Percentiles rank a stretch among this genome's conserved stretches.
Conservation (phyloP, 1,140 invertebrate species). For the silkworm (Bombyx mori) region DNA sequence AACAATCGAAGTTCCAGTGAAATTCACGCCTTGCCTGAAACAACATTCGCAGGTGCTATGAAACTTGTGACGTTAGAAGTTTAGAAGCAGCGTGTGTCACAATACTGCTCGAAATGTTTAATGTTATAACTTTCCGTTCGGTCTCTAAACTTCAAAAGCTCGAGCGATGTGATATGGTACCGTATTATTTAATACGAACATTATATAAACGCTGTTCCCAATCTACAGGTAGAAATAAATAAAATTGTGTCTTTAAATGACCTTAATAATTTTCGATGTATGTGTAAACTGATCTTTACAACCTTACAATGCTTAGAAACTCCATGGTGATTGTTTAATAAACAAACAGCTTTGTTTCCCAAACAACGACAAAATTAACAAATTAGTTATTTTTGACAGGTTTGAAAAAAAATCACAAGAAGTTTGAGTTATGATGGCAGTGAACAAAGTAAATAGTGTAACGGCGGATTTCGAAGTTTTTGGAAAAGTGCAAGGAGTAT, state of each 20-base stretch:
- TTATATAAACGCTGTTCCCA: too few relatives aligned
- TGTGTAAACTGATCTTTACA: too few relatives aligned
- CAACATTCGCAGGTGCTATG: conserved; percentile 6
- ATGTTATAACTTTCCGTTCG: too few relatives aligned
- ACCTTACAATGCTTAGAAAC: too few relatives aligned
- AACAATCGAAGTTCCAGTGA: conserved; percentile 57
- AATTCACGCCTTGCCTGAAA: conserved; percentile 57
- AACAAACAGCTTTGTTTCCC: conserved; percentile 15
- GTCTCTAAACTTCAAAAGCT: too few relatives aligned
- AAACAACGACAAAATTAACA: conserved; percentile 19
- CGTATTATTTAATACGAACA: too few relatives aligned
- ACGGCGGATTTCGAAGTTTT: conserved; percentile 71
- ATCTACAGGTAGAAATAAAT: too few relatives aligned
- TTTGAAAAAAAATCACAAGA: too few relatives aligned
- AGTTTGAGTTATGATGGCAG: conserved; percentile 20
- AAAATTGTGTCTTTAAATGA: too few relatives aligned
- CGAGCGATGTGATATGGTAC: too few relatives aligned
- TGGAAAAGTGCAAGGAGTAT: conserved; percentile 74
- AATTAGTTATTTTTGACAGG: background rate
- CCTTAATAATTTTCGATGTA: too few relatives aligned
- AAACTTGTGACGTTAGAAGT: background rate
- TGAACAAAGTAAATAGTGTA: conserved; percentile 27
- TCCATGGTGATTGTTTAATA: too few relatives aligned
- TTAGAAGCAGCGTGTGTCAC: background rate
- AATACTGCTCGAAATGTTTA: background rate